phyloP scores from a whole-genome alignment of 2,888 invertebrate species.

The Elmis aenea region DNA sequence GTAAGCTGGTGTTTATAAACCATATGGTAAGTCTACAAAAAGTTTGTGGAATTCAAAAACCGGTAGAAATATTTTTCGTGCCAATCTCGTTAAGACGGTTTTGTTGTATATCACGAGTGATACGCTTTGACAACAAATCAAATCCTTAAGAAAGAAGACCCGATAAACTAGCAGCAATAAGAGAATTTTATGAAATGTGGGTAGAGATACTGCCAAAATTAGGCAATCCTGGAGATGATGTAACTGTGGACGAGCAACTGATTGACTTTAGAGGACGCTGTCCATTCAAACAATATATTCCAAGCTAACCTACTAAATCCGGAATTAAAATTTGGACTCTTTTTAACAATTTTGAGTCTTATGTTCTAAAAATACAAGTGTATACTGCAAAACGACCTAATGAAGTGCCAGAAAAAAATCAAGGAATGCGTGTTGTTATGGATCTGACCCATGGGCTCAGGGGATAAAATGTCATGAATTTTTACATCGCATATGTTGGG shows the following conservation, averaged over 20 bases:
- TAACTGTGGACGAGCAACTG: no score
- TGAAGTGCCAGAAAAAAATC: constrained; percentile 11
- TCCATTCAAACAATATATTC: no score
- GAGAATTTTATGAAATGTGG: no score
- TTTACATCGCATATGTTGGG: constrained; percentile 11
- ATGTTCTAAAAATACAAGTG: constrained; percentile 3
- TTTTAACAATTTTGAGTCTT: no score
- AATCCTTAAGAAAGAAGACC: constrained; percentile 3
- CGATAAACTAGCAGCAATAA: no score
- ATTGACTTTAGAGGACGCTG: no score
- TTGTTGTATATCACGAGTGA: constrained; percentile 2
- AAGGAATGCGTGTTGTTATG: constrained; percentile 9
- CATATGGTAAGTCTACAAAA: constrained; percentile 1
- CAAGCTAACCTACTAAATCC: no score
- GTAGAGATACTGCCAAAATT: constrained; percentile 10
- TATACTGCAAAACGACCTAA: constrained; percentile 7
- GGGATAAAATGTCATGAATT: constrained; percentile 10
- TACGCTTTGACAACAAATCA: constrained; percentile 6
- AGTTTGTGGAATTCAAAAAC: constrained; percentile 5
- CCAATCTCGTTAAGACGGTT: constrained; percentile 7
- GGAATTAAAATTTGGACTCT: no score
- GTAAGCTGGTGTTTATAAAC: constrained; percentile 8
- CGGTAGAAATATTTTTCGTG: no score
- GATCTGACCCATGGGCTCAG: constrained; percentile 5
- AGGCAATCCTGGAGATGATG: constrained; percentile 7